A percentile compares a stretch with the other conserved stretches of the same genome.
phyloP scores from a whole-genome alignment of 2,113 vertebrate genomes.

The Amazona vittata region DNA sequence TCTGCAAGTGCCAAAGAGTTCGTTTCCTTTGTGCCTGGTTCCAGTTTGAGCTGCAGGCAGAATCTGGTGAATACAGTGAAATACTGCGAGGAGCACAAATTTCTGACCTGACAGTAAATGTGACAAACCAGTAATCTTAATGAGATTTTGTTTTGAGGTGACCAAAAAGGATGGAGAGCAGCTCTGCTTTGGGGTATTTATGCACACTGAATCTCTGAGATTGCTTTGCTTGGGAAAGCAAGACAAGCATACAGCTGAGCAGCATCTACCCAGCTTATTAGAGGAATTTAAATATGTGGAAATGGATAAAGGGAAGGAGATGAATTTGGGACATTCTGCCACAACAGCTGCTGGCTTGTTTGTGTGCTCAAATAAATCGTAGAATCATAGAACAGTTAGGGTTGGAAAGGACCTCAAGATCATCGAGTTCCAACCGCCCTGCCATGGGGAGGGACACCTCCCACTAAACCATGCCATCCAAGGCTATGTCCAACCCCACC shows the following conservation, averaged over 20 bases:
- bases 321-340: neutral
- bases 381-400: no score
- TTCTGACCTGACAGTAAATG: neutral
- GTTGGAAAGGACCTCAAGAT: no score
- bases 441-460: no score
- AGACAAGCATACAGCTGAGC: neutral
- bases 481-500: no score
- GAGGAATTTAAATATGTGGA: neutral
- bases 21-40: neutral
- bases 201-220: neutral
- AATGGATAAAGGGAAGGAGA: neutral
- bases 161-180: neutral
- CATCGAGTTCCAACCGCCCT: no score
- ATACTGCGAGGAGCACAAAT: neutral
- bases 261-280: accelerated
- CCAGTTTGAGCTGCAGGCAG: neutral
- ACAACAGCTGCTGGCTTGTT: neutral
- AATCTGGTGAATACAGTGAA: neutral
- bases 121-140: neutral
- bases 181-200: neutral
- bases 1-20: neutral
- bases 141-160: neutral
- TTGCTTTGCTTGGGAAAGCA: neutral
- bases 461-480: no score
- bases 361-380: neutral